Percentiles rank a stretch among this genome's conserved stretches.
Evolutionary conservation across 2,888 invertebrate genomes (phyloP).

Genomic region (Sphaeridia pumilis): DNA sequence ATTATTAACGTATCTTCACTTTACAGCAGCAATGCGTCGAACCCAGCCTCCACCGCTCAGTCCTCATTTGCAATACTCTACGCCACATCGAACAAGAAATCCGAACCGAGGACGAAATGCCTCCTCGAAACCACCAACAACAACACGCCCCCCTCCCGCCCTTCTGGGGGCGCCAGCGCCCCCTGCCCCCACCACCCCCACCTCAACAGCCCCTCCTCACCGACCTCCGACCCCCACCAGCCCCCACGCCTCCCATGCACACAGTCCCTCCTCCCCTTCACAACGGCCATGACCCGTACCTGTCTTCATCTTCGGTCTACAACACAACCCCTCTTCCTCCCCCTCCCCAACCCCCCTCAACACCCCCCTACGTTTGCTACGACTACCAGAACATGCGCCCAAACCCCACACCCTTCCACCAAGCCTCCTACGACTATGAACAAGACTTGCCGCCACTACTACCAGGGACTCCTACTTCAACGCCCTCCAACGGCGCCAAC

Average conservation of each 20-base stretch:
- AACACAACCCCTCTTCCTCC: conserved; percentile 14
- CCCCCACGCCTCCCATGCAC: conserved; percentile 7
- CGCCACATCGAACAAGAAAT: conserved; percentile 44
- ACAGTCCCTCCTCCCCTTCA: background rate
- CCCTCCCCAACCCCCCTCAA: no score
- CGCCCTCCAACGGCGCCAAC: no score
- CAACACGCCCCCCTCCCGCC: conserved; percentile 30
- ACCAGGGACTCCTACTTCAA: no score
- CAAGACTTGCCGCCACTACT: conserved; percentile 23
- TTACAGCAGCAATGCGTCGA: conserved; percentile 40
- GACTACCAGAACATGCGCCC: conserved; percentile 33
- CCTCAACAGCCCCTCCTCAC: conserved; percentile 27
- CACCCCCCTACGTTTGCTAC: conserved; percentile 20
- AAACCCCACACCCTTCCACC: conserved; percentile 35
- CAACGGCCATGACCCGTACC: conserved; percentile 33
- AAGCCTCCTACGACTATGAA: conserved; percentile 34
- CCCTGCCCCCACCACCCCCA: background rate
- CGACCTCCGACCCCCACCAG: conserved; percentile 21
- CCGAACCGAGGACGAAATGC: conserved; percentile 40
- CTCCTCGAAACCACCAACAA: background rate
- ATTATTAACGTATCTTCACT: background rate
- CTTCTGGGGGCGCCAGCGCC: conserved; percentile 26
- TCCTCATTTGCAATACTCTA: conserved; percentile 45
- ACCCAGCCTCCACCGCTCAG: conserved; percentile 43
- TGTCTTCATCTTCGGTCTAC: conserved; percentile 30